Base-by-base conservation (phyloP, 2,797 vertebrate species). In the Eidolon dupreanum region DNA sequence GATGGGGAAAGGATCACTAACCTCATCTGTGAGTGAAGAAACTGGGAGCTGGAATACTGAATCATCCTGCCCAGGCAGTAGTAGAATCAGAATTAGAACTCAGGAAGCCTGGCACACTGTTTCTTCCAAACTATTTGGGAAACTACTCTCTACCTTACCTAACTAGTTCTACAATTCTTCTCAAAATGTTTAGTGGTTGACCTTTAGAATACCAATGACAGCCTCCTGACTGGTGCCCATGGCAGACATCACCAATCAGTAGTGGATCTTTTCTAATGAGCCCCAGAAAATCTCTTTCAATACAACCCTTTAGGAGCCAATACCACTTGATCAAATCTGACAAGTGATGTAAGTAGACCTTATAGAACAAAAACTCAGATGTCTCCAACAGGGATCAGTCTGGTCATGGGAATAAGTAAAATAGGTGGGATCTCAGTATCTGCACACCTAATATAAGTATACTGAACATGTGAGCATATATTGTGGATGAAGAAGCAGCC, bases 311-410 rank as follows among this genome's bases (percentile, higher is more conserved):
- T 26, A 57, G 43, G 66, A 93, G 31, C 12, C 55, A 79, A 38
- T 66, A 49, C 7, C 12, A 77, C 11, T 57, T 46, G 59, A 36
- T 49, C 61, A 79, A 49, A 87, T 63, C 31, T 65, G 31, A 13
- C 59, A 89, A 87, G n/a, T 59, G 61, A 90, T 11, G 28, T 83
- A n/a, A 61, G 16, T 51, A 83, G 85, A 38, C 4, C 15, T 81
- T 91, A 66, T 77, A 63, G 68, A 49, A 82, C 41, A n/a, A 90
- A 91, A 93, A 92, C 33, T 91, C 73, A 49, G 31, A 24, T 88
- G 20, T 55, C 49, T 81, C 33, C 31, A 36, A 28, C 77, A 49
- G 49, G 49, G 49, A 49, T 49, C 49, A 49, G 49, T 49, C 15
- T 61, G 31, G 17, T 73, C 57, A 38, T 20, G 53, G 74, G n/a